Evolutionary conservation across 2,888 invertebrate species (phyloP).

Genomic region (Leptopilina syphax): DNA sequence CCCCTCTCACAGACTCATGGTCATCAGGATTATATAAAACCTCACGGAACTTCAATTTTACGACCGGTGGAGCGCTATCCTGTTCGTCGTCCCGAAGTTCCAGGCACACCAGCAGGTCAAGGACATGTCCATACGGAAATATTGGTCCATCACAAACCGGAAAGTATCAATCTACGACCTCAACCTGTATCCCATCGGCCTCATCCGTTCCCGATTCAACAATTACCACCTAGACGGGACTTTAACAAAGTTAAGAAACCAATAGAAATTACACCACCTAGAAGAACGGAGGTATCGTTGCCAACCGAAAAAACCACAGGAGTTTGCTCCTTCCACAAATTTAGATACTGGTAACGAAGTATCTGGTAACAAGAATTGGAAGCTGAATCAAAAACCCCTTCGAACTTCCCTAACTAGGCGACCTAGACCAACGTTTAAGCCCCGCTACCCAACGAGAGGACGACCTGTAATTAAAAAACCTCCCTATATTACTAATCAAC

Average conservation of each 20-base stretch:
- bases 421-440: slow-evolving; percentile 64
- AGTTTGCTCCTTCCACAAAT: slow-evolving; percentile 56
- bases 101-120: slow-evolving; percentile 64
- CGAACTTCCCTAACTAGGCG: slow-evolving; percentile 62
- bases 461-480: slow-evolving; percentile 61
- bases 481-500: slow-evolving; percentile 40
- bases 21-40: slow-evolving; percentile 59
- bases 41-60: slow-evolving; percentile 52
- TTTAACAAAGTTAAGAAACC: slow-evolving; percentile 63
- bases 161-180: slow-evolving; percentile 64
- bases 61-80: slow-evolving; percentile 65
- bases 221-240: slow-evolving; percentile 66
- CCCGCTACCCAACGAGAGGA: slow-evolving; percentile 62
- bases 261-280: slow-evolving; percentile 66
- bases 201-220: slow-evolving; percentile 52
- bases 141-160: slow-evolving; percentile 70
- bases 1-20: slow-evolving; percentile 59
- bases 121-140: slow-evolving; percentile 72
- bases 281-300: slow-evolving; percentile 68
- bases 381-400: slow-evolving; percentile 68
- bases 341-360: slow-evolving; percentile 65
- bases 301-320: slow-evolving; percentile 62
- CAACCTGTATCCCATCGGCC: slow-evolving; percentile 57
- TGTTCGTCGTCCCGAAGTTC: slow-evolving; percentile 65
- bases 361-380: slow-evolving; percentile 63